These are phyloP conservation scores for Uropsilus gracilis DNA, from an alignment of 2,113 vertebrate genomes.

Conservation along the genomic window DNA sequence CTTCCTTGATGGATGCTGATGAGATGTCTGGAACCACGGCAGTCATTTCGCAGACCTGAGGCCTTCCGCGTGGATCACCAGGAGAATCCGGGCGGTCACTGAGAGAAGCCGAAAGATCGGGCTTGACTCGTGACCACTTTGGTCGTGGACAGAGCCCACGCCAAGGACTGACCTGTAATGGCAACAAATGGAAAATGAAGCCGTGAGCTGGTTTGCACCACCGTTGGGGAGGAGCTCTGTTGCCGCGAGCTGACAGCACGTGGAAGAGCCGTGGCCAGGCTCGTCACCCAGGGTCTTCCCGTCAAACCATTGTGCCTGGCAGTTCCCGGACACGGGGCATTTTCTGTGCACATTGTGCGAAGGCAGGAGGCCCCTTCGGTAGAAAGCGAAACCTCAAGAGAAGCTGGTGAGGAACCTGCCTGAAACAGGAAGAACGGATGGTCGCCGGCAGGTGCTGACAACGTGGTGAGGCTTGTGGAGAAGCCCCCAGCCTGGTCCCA, in stretches of 20 bases:
- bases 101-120: not conserved
- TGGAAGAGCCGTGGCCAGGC: not conserved
- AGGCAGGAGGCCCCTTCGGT: not conserved
- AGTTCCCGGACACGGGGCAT: not conserved
- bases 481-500: not conserved
- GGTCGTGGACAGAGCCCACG: not conserved
- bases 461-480: not conserved
- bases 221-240: not conserved
- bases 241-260: not conserved
- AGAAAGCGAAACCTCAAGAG: not conserved
- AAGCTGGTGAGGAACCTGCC: not conserved
- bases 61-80: not conserved
- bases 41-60: not conserved
- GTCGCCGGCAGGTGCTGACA: not conserved
- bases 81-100: no score
- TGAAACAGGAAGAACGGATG: conserved; percentile 50
- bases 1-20: not conserved
- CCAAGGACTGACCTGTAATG: not conserved
- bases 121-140: not conserved
- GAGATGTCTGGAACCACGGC: not conserved
- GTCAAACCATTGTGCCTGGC: not conserved
- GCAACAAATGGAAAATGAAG: not conserved
- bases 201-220: accelerated
- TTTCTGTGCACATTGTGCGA: not conserved
- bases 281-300: not conserved